A percentile compares a stretch with the other conserved stretches of the same genome.
These are phyloP conservation scores for Falco novaeseelandiae DNA, from an alignment of 2,797 vertebrate genomes.

Conservation along the genomic window DNA sequence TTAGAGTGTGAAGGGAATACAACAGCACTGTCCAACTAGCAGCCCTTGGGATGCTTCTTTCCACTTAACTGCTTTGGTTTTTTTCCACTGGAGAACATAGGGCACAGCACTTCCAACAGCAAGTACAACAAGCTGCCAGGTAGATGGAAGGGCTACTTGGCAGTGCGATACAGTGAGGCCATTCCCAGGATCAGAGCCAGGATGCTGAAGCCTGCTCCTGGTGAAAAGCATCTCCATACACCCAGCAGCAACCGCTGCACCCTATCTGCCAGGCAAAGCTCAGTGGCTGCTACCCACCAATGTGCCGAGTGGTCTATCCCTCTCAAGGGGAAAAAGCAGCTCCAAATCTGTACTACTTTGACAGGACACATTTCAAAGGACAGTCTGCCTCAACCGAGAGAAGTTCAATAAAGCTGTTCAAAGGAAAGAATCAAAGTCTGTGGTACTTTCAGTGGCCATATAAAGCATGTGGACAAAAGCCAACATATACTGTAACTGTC, in stretches of 20 bases:
- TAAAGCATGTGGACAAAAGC: constrained; percentile 10
- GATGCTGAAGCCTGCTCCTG: not conserved
- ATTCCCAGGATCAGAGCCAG: not conserved
- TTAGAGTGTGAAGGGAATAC: not conserved
- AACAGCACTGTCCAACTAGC: not conserved
- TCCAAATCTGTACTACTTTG: not conserved
- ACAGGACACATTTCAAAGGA: not conserved
- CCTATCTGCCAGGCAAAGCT: not conserved
- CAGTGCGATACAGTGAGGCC: not conserved
- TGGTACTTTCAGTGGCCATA: not conserved
- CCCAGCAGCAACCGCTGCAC: not conserved
- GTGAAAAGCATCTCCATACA: not conserved
- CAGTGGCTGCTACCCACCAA: not conserved
- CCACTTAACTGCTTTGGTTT: not conserved
- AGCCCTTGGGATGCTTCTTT: not conserved
- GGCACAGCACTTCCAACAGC: not conserved
- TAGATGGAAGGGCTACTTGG: not conserved
- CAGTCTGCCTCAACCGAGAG: not conserved
- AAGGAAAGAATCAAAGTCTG: not conserved
- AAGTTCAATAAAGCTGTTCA: not conserved
- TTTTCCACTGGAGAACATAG: not conserved
- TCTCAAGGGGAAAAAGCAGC: not conserved
- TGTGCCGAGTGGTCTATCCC: not conserved
- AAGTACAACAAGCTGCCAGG: not conserved
- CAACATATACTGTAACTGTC: constrained; percentile 15